Conservation (phyloP, 2,888 invertebrate species). For the Barypeithes pellucidus region DNA sequence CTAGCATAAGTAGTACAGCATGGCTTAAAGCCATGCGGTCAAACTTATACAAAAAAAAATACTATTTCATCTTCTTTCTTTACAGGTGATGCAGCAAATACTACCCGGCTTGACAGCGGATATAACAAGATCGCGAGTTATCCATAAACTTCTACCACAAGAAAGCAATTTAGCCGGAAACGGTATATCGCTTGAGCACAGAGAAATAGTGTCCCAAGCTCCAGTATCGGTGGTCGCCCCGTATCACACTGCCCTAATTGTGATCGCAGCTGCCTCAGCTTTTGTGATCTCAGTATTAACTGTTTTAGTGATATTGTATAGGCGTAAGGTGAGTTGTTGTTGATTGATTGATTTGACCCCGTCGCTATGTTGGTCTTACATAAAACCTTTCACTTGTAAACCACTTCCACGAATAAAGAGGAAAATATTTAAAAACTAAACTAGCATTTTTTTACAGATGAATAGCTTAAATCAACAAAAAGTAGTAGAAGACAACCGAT, state of each 20-base stretch:
- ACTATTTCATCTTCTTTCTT: slow-evolving; percentile 38
- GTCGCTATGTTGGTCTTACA: too few species aligned
- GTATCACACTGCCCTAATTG: slow-evolving; percentile 85
- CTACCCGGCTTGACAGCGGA: slow-evolving; percentile 75
- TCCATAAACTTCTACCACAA: slow-evolving; percentile 72
- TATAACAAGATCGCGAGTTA: slow-evolving; percentile 78
- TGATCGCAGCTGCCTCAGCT: slow-evolving; percentile 84
- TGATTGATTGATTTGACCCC: background rate
- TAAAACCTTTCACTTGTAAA: too few species aligned
- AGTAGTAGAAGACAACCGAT: slow-evolving; percentile 71
- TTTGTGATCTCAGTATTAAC: slow-evolving; percentile 86
- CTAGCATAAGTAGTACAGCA: too few species aligned
- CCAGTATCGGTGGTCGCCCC: slow-evolving; percentile 80
- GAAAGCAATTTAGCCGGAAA: slow-evolving; percentile 60
- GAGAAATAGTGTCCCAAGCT: slow-evolving; percentile 80
- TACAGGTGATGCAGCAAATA: slow-evolving; percentile 71
- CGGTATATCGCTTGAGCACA: slow-evolving; percentile 75
- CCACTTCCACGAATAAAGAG: too few species aligned
- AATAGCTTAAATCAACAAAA: slow-evolving; percentile 73
- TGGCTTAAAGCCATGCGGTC: too few species aligned
- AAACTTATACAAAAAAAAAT: slow-evolving; percentile 8
- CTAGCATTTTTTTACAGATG: slow-evolving; percentile 61
- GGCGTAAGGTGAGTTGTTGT: slow-evolving; percentile 72
- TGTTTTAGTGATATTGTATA: slow-evolving; percentile 83
- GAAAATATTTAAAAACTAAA: background rate